phyloP scores from a whole-genome alignment of 2,797 vertebrate genomes.

The Eulemur rubriventer region DNA sequence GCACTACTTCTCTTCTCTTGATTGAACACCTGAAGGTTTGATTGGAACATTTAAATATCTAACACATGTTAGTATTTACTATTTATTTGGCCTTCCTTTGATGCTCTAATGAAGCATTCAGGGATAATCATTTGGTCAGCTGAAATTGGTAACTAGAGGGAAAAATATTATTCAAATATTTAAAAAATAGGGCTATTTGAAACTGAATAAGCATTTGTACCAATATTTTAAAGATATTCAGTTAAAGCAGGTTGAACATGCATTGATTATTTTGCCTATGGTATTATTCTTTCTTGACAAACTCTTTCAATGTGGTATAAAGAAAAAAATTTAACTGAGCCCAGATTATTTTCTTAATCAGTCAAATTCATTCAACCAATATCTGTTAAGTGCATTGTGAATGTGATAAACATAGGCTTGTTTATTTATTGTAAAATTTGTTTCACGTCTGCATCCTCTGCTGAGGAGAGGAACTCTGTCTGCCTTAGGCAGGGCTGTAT shows the following conservation, averaged over 20 bases:
- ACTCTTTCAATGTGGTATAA: background rate
- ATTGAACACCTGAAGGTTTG: background rate
- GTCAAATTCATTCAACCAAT: background rate
- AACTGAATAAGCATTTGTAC: background rate
- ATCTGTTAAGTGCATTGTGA: background rate
- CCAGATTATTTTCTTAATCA: background rate
- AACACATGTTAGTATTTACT: background rate
- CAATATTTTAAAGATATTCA: background rate
- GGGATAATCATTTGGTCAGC: background rate
- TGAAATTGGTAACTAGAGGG: background rate
- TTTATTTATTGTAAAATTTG: background rate
- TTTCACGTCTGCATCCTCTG: background rate
- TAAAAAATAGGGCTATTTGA: conserved; percentile 14
- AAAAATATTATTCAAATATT: background rate
- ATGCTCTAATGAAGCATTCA: background rate
- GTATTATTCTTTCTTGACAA: background rate
- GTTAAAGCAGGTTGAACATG: background rate
- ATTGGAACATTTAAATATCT: background rate
- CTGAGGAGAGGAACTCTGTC: background rate
- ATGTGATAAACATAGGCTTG: background rate
- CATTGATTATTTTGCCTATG: background rate
- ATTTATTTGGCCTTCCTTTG: background rate
- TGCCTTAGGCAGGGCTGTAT: background rate
- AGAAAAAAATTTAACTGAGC: background rate
- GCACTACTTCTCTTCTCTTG: background rate